Conservation (phyloP, 2,797 vertebrate species). For the Erpetoichthys calabaricus region DNA sequence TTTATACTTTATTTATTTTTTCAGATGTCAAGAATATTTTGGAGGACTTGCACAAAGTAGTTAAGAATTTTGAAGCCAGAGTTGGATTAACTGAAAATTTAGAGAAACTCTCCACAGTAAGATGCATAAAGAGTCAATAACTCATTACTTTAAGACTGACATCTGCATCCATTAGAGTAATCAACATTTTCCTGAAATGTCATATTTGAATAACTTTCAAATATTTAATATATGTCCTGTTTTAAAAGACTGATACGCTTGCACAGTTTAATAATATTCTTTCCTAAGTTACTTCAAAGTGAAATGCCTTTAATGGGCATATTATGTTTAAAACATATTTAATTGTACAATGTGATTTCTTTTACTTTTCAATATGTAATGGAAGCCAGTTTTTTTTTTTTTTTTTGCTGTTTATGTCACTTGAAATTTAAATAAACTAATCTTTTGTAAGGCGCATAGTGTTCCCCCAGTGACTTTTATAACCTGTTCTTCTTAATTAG, state of each 20-base stretch:
- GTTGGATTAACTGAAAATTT: slow-evolving; percentile 64
- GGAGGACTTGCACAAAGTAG: slow-evolving; percentile 68
- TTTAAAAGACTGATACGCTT: slow-evolving; percentile 46
- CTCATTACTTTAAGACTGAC: slow-evolving; percentile 24
- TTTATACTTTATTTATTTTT: slow-evolving; percentile 28
- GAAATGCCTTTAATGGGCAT: slow-evolving; percentile 6
- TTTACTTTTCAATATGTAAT: not conserved
- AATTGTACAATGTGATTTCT: not conserved
- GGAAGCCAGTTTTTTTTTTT: not conserved
- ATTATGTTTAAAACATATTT: not conserved
- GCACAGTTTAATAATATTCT: slow-evolving; percentile 54
- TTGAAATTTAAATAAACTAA: not conserved
- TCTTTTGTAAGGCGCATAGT: not conserved
- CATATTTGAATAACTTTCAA: slow-evolving; percentile 42
- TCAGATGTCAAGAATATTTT: slow-evolving; percentile 77
- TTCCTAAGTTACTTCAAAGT: slow-evolving; percentile 4
- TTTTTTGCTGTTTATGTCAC: not conserved
- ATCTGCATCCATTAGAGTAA: not conserved
- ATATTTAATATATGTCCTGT: slow-evolving; percentile 36
- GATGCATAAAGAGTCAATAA: slow-evolving; percentile 24
- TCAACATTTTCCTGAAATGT: slow-evolving; percentile 20
- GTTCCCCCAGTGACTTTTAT: not conserved
- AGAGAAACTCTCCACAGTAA: slow-evolving; percentile 66
- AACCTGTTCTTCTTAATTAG: slow-evolving; percentile 40
- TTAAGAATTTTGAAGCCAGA: slow-evolving; percentile 75